Conservation (phyloP, 2,888 invertebrate species). For the Pomacea canaliculata region DNA sequence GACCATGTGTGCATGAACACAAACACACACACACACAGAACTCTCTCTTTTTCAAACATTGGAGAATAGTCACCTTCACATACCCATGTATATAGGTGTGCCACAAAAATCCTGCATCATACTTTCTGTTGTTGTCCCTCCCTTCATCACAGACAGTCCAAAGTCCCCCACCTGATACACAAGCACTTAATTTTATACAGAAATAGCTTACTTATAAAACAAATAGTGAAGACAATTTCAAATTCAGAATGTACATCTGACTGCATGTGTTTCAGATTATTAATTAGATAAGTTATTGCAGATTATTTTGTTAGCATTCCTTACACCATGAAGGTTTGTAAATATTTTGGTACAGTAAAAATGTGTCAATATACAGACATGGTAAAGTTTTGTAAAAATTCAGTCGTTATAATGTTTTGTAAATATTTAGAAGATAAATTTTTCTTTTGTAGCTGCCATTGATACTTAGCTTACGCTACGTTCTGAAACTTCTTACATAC, state of each 20-base stretch:
- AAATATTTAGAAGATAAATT: too few relatives aligned
- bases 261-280: not conserved
- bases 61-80: slow-evolving; percentile 23
- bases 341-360: too few relatives aligned
- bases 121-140: slow-evolving; percentile 72
- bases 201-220: too few relatives aligned
- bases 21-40: too few relatives aligned
- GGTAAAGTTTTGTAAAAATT: too few relatives aligned
- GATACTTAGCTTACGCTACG: too few relatives aligned
- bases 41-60: too few relatives aligned
- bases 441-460: too few relatives aligned
- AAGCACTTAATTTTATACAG: not conserved
- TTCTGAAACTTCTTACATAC: too few relatives aligned
- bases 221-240: not conserved
- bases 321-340: not conserved
- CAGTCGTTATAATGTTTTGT: too few relatives aligned
- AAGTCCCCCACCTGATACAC: slow-evolving; percentile 73
- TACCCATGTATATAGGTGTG: slow-evolving; percentile 75
- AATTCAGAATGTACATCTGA: not conserved
- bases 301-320: not conserved
- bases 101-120: slow-evolving; percentile 75
- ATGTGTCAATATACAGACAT: too few relatives aligned
- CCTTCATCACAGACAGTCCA: slow-evolving; percentile 74
- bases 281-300: not conserved
- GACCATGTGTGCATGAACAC: too few relatives aligned